phyloP scores from a whole-genome alignment of 2,888 invertebrate genomes.

The Julus scandinavius region DNA sequence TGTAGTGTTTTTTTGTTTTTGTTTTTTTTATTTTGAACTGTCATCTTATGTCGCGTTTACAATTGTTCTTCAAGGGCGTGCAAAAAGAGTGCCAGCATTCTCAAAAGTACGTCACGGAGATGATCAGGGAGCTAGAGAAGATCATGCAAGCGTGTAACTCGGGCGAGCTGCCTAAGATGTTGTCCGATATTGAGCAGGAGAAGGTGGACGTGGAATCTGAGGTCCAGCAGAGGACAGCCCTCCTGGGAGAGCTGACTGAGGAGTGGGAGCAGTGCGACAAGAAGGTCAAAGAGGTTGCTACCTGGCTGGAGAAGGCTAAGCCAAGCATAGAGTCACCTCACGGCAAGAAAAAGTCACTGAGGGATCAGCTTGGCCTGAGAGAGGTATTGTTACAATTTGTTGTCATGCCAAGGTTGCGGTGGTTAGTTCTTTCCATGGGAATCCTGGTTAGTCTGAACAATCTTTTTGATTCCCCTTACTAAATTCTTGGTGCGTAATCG shows the following conservation, averaged over 20 bases:
- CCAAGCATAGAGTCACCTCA: conserved; percentile 81
- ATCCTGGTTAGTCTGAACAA: background rate
- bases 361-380: conserved; percentile 85
- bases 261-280: conserved; percentile 97
- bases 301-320: conserved; percentile 89
- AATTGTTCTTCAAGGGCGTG: conserved; percentile 58
- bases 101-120: conserved; percentile 72
- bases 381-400: conserved; percentile 72
- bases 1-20: background rate
- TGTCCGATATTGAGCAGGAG: conserved; percentile 86
- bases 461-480: too few species aligned
- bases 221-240: conserved; percentile 86
- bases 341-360: conserved; percentile 85
- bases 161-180: conserved; percentile 84
- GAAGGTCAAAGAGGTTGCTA: conserved; percentile 88
- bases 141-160: conserved; percentile 85
- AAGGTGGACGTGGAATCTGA: conserved; percentile 86
- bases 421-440: too few species aligned
- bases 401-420: too few species aligned
- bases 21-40: too few species aligned
- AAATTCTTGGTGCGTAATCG: too few species aligned
- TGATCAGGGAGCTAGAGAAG: conserved; percentile 88
- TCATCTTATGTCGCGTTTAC: background rate
- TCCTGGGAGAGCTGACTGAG: conserved; percentile 90
- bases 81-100: conserved; percentile 59